A percentile compares a stretch with the other conserved stretches of the same genome.
phyloP scores from a whole-genome alignment of 53 echinoderm and acorn worm genomes.

The Hippasteria phrygiana region DNA sequence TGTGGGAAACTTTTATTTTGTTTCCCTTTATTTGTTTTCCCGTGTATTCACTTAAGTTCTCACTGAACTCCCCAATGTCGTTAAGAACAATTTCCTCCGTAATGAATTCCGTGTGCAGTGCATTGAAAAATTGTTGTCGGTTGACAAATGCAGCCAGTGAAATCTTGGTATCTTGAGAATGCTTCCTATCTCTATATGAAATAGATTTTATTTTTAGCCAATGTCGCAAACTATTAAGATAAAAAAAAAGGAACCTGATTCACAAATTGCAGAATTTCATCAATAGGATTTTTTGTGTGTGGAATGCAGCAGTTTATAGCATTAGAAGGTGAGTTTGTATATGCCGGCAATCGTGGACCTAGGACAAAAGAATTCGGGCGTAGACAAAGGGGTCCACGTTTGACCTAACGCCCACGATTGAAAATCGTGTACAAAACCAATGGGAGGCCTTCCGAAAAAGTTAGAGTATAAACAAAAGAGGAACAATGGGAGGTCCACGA shows the following conservation, averaged over 20 bases:
- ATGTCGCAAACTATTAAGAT: neutral
- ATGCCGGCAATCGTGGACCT: too few relatives aligned
- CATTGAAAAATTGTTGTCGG: neutral
- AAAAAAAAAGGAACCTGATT: neutral
- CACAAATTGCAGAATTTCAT: too few relatives aligned
- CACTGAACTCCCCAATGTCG: neutral
- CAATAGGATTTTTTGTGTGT: neutral
- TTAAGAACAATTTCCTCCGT: neutral
- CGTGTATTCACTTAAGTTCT: neutral
- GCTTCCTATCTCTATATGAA: neutral
- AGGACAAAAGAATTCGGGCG: too few relatives aligned
- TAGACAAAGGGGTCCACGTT: too few relatives aligned
- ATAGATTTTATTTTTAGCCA: neutral
- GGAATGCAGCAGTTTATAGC: neutral
- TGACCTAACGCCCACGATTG: too few relatives aligned
- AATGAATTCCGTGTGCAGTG: constrained; percentile 13
- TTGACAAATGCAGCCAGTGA: neutral
- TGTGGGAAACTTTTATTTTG: too few relatives aligned
- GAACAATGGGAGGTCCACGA: too few relatives aligned
- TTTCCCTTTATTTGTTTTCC: neutral
- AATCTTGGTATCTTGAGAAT: constrained; percentile 12
- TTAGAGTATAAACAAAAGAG: too few relatives aligned
- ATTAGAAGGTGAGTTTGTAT: too few relatives aligned
- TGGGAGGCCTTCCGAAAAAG: too few relatives aligned
- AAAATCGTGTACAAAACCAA: too few relatives aligned